phyloP scores from a whole-genome alignment of 35 echinoderm and acorn worm genomes.

The Acanthaster planci region DNA sequence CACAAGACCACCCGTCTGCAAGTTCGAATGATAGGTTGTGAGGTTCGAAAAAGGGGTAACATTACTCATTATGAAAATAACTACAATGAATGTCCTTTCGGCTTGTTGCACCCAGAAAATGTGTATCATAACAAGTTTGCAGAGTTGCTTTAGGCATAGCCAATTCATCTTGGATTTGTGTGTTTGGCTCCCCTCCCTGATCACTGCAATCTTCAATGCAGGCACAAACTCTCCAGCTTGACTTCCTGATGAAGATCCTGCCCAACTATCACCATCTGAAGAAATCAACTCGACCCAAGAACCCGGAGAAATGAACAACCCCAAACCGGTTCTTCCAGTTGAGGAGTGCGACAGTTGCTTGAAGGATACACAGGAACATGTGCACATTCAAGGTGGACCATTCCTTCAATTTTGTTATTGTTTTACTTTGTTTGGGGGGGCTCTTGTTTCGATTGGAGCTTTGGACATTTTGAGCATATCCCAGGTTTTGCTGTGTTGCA shows the following conservation, averaged over 20 bases:
- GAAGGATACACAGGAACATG: background rate
- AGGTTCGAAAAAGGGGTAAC: too few relatives aligned
- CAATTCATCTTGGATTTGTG: too few relatives aligned
- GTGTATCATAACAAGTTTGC: too few relatives aligned
- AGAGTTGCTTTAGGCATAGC: too few relatives aligned
- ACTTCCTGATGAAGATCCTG: slow-evolving; percentile 92
- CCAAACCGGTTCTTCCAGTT: background rate
- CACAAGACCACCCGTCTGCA: too few relatives aligned
- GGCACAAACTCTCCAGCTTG: slow-evolving; percentile 86
- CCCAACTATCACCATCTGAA: slow-evolving; percentile 94
- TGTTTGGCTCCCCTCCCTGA: too few relatives aligned
- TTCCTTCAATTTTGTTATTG: slow-evolving; percentile 3
- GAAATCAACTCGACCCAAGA: slow-evolving; percentile 77
- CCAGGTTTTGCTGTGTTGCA: background rate
- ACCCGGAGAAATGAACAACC: slow-evolving; percentile 29
- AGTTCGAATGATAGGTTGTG: too few relatives aligned
- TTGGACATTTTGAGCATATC: background rate
- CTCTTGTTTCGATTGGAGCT: background rate
- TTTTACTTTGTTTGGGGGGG: background rate
- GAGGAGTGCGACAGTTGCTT: background rate
- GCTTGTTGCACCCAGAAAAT: too few relatives aligned
- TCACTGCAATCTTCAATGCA: background rate
- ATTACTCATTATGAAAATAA: too few relatives aligned
- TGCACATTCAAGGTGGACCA: slow-evolving; percentile 31
- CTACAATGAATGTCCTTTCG: too few relatives aligned